A percentile compares a stretch with the other conserved stretches of the same genome.
Conservation (phyloP, 2,888 invertebrate genomes). For the Apomyelois bistriatella region DNA sequence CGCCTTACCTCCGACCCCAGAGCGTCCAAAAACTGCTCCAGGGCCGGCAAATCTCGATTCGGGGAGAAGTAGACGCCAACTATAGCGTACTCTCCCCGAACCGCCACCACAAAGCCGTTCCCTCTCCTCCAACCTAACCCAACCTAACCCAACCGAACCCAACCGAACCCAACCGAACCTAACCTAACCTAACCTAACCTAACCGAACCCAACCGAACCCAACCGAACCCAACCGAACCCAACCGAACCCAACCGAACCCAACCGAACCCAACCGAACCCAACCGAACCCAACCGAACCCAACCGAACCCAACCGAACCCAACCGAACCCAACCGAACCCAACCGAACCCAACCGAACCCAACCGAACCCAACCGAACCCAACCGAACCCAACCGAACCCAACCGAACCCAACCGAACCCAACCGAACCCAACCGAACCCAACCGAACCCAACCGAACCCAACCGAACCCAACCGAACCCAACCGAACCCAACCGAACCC, state of each 20-base stretch:
- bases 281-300: slow-evolving; percentile 19
- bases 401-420: too few species aligned
- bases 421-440: too few species aligned
- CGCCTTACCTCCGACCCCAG: neutral
- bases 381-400: too few species aligned
- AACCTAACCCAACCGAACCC: slow-evolving; percentile 22
- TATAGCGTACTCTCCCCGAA: neutral
- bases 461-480: too few species aligned
- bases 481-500: too few species aligned
- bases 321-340: too few species aligned
- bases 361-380: too few species aligned
- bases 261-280: slow-evolving; percentile 18
- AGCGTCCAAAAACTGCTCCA: neutral
- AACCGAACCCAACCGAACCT: slow-evolving; percentile 21
- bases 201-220: too few species aligned
- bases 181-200: slow-evolving; percentile 22
- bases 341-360: too few species aligned
- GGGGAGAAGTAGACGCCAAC: neutral
- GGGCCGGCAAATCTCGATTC: neutral
- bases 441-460: too few species aligned
- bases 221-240: too few species aligned
- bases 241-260: too few species aligned
- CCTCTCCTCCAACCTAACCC: slow-evolving; percentile 20
- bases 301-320: slow-evolving; percentile 12
- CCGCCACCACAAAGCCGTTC: slow-evolving; percentile 15